Base-by-base conservation (phyloP, 1,140 invertebrate species). In the Anoplophora glabripennis region DNA sequence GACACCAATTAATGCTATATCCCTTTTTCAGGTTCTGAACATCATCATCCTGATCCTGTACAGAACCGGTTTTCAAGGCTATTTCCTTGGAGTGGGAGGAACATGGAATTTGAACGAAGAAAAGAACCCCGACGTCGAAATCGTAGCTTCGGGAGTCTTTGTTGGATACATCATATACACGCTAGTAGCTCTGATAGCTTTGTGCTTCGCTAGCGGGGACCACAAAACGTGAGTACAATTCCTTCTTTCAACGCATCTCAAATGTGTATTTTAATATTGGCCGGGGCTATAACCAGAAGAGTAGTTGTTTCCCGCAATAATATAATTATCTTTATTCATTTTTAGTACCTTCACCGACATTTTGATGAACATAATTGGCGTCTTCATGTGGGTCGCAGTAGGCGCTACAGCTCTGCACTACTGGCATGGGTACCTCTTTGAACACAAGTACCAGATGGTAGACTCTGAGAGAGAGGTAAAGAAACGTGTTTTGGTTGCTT, bases 91-190 rank as follows among this genome's bases (percentile, higher is more conserved):
- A 21, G 87, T 92, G 12, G 89, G 90, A 37, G 90, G 89, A 33
- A 90, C 89, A 7, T 92, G 90, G 89, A 92, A 93, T 75, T 76
- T 92, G n/a, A 89, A 90, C 67, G 90, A 92, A 74, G 88, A 89
- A 67, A 92, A 92, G 76, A 89, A 86, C 74, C 84, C 89, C 0
- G 90, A 92, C 70, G 86, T 86, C 18, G 90, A 92, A 79, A 92
- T 92, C 34, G 84, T 93, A 0, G 89, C 89, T 1, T 90, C 89
- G 0, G 90, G 90, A 10, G 86, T 93, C 0, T 86, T 92, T 59
- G 87, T 93, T 3, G 91, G 90, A 9, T 93, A 86, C 73, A 85
- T 92, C 63, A 88, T 93, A 28, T 92, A 90, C 75, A 90, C 87
- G 0, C 76, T 79, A 1, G 86, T 86, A 2, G 83, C 89, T 33